These are phyloP conservation scores for Ursus arctos DNA, from an alignment of 2,113 vertebrate genomes.

Conservation along the genomic window DNA sequence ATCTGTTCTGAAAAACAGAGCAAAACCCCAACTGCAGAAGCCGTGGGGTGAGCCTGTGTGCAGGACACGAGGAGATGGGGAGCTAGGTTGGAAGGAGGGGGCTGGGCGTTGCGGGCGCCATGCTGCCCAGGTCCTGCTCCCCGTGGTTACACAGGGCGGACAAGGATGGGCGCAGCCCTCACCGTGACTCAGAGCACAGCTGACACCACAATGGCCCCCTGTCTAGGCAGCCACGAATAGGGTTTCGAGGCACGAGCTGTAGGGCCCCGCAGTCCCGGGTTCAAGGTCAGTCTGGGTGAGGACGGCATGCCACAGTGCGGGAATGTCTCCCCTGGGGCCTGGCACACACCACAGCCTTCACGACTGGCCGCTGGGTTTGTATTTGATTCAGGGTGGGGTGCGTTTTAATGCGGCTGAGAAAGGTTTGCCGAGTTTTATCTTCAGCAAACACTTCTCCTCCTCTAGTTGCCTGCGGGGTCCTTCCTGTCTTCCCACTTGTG, in stretches of 20 bases:
- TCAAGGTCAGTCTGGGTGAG: background rate
- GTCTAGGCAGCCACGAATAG: accelerated
- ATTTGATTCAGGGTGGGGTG: background rate
- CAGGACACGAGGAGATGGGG: background rate
- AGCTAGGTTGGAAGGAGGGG: accelerated
- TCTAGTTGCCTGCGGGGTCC: background rate
- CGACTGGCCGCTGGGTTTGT: background rate
- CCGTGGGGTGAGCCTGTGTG: background rate
- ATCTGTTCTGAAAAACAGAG: background rate
- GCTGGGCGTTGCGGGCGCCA: accelerated
- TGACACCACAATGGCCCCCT: accelerated
- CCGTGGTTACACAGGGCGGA: accelerated
- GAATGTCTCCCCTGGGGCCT: background rate
- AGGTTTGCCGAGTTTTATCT: background rate
- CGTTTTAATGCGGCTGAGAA: too few relatives aligned
- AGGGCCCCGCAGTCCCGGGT: accelerated
- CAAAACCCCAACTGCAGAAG: background rate
- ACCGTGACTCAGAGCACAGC: accelerated
- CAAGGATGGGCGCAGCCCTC: accelerated
- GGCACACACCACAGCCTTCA: accelerated
- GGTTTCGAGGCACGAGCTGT: accelerated
- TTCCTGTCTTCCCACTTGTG: background rate
- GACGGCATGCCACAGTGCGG: accelerated
- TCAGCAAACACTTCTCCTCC: background rate
- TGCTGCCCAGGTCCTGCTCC: accelerated